These are phyloP conservation scores for Tetramorium alpestre DNA, from an alignment of 1,140 invertebrate species.

Conservation along the genomic window DNA sequence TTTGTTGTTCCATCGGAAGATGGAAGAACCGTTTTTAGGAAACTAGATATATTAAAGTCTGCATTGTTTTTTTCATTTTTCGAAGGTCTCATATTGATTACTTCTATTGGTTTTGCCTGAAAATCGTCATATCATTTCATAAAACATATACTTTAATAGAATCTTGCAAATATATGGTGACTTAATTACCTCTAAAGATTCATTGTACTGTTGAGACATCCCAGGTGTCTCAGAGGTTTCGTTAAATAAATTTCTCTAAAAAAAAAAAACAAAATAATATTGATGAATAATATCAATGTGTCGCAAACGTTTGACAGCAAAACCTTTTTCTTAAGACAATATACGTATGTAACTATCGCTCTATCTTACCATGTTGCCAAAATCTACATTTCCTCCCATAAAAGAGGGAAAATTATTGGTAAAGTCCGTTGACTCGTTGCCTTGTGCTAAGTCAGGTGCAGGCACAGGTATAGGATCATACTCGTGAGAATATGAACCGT, in stretches of 20 bases:
- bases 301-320: not conserved
- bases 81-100: constrained; percentile 82
- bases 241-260: constrained; percentile 83
- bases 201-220: constrained; percentile 79
- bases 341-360: not conserved
- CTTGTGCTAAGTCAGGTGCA: constrained; percentile 76
- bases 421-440: constrained; percentile 78
- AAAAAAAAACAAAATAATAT: constrained; percentile 19
- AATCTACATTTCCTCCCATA: constrained; percentile 84
- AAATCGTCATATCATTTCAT: constrained; percentile 34
- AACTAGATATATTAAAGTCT: constrained; percentile 82
- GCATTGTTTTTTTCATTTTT: constrained; percentile 78
- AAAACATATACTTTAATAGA: constrained; percentile 1
- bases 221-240: constrained; percentile 78
- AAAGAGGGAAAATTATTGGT: constrained; percentile 84
- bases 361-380: constrained; percentile 82
- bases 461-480: constrained; percentile 81
- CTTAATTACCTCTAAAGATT: constrained; percentile 80
- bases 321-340: not conserved
- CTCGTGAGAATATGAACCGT: constrained; percentile 83
- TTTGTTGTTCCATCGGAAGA: constrained; percentile 73
- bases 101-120: constrained; percentile 86
- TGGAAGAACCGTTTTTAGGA: constrained; percentile 83
- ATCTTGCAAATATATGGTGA: constrained; percentile 15
- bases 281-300: not conserved